These are phyloP conservation scores for Lasioglossum morio DNA, from an alignment of 2,888 invertebrate species.

Conservation along the genomic window DNA sequence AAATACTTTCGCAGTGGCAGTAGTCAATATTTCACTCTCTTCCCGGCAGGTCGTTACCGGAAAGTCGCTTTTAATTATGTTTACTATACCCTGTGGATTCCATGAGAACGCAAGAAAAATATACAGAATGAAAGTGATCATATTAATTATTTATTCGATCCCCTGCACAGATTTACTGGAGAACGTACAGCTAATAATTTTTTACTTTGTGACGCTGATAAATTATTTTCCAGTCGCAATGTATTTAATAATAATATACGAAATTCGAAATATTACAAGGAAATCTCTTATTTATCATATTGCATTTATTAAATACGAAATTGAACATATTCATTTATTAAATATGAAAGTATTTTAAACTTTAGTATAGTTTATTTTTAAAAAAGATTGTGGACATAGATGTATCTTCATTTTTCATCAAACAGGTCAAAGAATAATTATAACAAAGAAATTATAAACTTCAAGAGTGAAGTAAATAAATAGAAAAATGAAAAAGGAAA, in stretches of 20 bases:
- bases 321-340: not conserved
- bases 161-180: not conserved
- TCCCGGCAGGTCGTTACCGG: constrained; percentile 27
- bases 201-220: not conserved
- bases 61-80: constrained; percentile 44
- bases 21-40: constrained; percentile 31
- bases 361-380: not conserved
- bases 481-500: not conserved
- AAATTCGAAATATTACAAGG: not conserved
- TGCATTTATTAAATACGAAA: too few relatives aligned
- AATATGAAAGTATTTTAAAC: not conserved
- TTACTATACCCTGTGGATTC: constrained; percentile 23
- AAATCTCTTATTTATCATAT: not conserved
- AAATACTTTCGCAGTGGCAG: constrained; percentile 33
- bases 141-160: constrained; percentile 34
- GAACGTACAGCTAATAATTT: not conserved
- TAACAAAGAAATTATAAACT: not conserved
- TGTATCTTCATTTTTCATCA: not conserved
- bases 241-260: not conserved
- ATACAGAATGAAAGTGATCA: not conserved
- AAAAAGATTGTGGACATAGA: not conserved
- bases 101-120: constrained; percentile 16
- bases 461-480: not conserved
- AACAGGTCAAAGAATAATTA: not conserved
- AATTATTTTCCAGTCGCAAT: not conserved